phyloP scores from a whole-genome alignment of 2,888 invertebrate genomes.

The Acronicta aceris region DNA sequence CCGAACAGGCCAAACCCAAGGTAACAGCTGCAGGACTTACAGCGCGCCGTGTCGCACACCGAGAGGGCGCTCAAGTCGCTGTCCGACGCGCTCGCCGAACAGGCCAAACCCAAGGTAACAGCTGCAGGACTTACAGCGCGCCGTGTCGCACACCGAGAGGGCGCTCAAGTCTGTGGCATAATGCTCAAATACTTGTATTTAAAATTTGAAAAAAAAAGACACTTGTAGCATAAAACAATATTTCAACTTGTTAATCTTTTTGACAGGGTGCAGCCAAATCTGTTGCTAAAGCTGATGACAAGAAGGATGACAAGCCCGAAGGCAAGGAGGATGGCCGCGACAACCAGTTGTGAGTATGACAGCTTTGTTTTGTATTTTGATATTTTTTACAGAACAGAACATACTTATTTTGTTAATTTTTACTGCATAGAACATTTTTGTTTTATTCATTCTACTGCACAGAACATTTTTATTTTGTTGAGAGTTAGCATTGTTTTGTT shows the following conservation, averaged over 20 bases:
- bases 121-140: no score
- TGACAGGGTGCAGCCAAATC: conserved; percentile 60
- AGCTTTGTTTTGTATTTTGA: background rate
- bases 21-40: conserved; percentile 91
- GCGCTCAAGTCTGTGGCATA: background rate
- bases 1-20: conserved; percentile 87
- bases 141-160: no score
- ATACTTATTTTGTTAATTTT: conserved; percentile 1
- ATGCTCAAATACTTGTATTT: no score
- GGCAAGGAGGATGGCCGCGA: conserved; percentile 94
- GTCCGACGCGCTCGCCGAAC: no score
- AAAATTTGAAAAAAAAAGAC: no score
- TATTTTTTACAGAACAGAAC: background rate
- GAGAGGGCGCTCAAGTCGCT: conserved; percentile 98
- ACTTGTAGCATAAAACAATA: no score
- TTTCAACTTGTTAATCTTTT: background rate
- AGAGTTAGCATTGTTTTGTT: conserved; percentile 4
- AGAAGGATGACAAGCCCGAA: conserved; percentile 86
- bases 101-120: no score
- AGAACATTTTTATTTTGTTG: conserved; percentile 1
- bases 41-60: conserved; percentile 97
- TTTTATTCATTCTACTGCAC: no score
- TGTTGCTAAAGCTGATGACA: conserved; percentile 72
- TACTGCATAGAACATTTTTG: background rate
- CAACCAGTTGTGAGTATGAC: conserved; percentile 91